Evolutionary conservation across 1,140 invertebrate genomes (phyloP).

Genomic region (Oncopeltus fasciatus): DNA sequence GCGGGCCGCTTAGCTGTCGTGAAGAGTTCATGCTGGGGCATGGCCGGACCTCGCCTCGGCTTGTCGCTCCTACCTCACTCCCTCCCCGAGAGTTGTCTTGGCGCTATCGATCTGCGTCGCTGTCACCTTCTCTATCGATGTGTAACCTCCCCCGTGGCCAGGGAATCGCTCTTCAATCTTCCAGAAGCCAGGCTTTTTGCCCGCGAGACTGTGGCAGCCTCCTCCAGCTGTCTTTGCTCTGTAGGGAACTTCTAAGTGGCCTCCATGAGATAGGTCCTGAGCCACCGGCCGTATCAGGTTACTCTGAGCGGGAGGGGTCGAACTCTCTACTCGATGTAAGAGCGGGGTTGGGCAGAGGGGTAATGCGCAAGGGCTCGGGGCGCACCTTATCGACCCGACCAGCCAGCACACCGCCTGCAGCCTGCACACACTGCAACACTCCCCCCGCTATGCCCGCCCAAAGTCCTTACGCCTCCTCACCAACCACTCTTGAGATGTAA

Average conservation of each 20-base stretch:
- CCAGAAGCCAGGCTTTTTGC: too few species aligned
- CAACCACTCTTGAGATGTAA: too few species aligned
- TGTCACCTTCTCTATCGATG: neutral
- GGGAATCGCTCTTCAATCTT: too few species aligned
- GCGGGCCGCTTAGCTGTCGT: constrained; percentile 2
- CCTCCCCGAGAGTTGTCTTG: neutral
- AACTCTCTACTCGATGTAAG: too few species aligned
- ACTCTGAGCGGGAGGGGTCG: too few species aligned
- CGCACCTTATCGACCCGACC: neutral
- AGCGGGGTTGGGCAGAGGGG: neutral
- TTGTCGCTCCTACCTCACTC: constrained; percentile 10
- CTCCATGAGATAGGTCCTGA: too few species aligned
- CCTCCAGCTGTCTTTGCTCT: too few species aligned
- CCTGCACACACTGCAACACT: neutral
- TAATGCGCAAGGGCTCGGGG: neutral
- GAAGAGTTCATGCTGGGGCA: constrained; percentile 16
- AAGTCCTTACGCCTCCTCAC: neutral
- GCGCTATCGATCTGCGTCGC: constrained; percentile 8
- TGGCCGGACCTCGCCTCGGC: constrained; percentile 9
- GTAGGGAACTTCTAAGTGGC: too few species aligned
- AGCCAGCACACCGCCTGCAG: neutral
- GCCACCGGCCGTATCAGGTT: too few species aligned
- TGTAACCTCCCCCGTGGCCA: neutral
- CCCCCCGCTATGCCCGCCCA: too few species aligned
- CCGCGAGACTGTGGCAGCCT: too few species aligned